phyloP scores from a whole-genome alignment of 2,797 vertebrate species.

The Gadopsis bispinosus region DNA sequence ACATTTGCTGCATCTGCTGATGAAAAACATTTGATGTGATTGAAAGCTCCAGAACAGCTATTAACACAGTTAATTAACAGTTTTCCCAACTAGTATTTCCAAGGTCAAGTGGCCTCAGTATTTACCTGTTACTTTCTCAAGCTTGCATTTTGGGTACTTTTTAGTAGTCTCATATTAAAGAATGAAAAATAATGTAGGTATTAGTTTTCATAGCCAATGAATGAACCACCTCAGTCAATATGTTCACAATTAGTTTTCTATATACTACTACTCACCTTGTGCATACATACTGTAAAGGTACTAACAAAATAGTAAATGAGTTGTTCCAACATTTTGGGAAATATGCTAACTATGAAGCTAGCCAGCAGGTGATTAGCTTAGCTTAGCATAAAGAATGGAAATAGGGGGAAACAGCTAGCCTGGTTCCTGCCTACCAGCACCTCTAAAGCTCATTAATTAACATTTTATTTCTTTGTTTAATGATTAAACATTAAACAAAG shows the following conservation, averaged over 20 bases:
- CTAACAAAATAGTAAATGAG: not conserved
- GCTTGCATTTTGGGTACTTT: not conserved
- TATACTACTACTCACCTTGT: not conserved
- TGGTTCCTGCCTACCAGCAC: no score
- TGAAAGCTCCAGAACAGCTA: not conserved
- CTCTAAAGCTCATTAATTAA: not conserved
- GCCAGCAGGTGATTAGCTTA: not conserved
- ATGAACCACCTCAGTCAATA: not conserved
- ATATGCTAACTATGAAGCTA: not conserved
- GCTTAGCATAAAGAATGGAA: not conserved
- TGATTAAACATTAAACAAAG: no score
- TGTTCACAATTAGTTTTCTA: not conserved
- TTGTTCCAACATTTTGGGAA: not conserved
- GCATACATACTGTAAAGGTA: not conserved
- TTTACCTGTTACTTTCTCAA: not conserved
- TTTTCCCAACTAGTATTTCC: not conserved
- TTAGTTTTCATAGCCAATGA: not conserved
- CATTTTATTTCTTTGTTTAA: not conserved
- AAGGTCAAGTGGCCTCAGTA: not conserved
- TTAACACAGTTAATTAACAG: not conserved
- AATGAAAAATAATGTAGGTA: not conserved
- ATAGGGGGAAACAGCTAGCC: not conserved
- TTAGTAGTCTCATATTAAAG: not conserved
- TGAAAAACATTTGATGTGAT: not conserved
- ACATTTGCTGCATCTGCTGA: not conserved